Conservation (phyloP, 2,797 vertebrate species). For the Nannoperca australis region DNA sequence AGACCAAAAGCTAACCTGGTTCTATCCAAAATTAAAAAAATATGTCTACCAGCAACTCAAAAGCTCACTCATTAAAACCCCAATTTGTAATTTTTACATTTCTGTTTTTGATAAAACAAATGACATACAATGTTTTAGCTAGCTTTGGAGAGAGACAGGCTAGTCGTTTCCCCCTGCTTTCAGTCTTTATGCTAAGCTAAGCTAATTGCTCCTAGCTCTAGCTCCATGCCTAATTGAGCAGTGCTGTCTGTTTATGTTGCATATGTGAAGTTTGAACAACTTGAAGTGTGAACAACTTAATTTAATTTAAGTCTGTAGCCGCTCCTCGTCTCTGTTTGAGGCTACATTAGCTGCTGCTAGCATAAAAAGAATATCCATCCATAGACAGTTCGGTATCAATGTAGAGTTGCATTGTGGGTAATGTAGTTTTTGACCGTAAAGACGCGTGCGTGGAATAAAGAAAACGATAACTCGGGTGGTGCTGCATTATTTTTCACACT, state of each 20-base stretch:
- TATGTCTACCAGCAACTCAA: not conserved
- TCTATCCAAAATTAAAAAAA: not conserved
- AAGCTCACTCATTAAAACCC: not conserved
- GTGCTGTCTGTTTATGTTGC: too few species aligned
- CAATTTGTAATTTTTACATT: not conserved
- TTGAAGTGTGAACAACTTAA: too few species aligned
- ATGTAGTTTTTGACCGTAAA: constrained; percentile 6
- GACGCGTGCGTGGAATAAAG: not conserved
- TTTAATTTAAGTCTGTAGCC: too few species aligned
- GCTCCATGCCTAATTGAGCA: too few species aligned
- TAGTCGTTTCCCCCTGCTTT: not conserved
- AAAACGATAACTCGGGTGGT: not conserved
- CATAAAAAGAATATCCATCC: too few species aligned
- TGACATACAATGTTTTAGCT: not conserved
- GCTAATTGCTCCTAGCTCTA: too few species aligned
- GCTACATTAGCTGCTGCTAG: not conserved
- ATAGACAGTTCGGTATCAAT: too few species aligned
- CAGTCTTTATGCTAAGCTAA: not conserved
- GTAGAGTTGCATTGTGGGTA: constrained; percentile 32
- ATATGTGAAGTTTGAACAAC: too few species aligned
- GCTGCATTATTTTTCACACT: not conserved
- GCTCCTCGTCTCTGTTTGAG: not conserved
- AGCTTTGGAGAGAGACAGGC: not conserved
- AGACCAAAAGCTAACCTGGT: not conserved
- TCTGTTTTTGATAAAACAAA: not conserved